A percentile compares a stretch with the other conserved stretches of the same genome.
phyloP scores from a whole-genome alignment of 2,113 vertebrate genomes.

The Rhinolophus sinicus region DNA sequence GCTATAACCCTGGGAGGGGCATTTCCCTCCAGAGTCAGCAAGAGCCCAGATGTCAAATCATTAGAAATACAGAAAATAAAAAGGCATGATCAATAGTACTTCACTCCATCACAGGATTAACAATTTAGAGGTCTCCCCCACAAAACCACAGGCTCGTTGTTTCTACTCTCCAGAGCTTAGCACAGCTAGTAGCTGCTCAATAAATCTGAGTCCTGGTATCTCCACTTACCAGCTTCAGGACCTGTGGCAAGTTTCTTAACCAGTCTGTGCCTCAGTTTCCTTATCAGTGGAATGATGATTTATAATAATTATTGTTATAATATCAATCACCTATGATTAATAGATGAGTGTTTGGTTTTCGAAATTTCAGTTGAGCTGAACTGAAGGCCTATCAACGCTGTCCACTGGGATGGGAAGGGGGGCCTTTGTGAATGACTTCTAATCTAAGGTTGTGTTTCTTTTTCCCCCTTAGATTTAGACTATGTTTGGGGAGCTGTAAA shows the following conservation, averaged over 20 bases:
- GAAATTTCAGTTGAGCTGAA: conserved; percentile 24
- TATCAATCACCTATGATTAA: background rate
- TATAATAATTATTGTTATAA: background rate
- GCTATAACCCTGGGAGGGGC: background rate
- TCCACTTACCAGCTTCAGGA: background rate
- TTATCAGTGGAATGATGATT: background rate
- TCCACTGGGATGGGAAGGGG: background rate
- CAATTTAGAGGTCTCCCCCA: background rate
- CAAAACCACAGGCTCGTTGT: background rate
- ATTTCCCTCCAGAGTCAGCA: background rate
- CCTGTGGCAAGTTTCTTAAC: background rate
- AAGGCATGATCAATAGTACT: background rate
- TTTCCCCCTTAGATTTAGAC: background rate
- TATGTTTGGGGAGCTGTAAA: background rate
- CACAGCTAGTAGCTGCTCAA: background rate
- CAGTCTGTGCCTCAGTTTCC: background rate
- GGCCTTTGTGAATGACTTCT: background rate
- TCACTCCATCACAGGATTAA: background rate
- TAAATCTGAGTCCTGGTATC: background rate
- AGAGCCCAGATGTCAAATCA: background rate
- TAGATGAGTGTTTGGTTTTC: background rate
- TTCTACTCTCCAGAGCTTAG: background rate
- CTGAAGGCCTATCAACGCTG: background rate
- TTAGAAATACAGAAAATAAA: conserved; percentile 7
- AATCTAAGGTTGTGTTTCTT: background rate